These are phyloP conservation scores for Meteorus sp. DNA, from an alignment of 1,140 invertebrate genomes.

Conservation along the genomic window DNA sequence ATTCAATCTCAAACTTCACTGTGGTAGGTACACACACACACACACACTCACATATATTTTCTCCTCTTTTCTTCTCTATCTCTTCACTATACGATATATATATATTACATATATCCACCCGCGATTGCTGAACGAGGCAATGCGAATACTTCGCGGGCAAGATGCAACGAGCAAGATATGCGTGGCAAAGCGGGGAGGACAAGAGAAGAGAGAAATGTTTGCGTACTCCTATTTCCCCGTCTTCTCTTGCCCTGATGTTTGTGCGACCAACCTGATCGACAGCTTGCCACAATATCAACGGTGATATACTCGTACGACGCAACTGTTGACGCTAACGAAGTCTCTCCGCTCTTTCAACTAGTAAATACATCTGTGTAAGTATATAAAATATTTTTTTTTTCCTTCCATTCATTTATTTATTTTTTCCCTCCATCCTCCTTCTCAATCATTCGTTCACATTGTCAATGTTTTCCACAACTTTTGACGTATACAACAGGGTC, in stretches of 20 bases:
- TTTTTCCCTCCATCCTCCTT: slow-evolving; percentile 13
- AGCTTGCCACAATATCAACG: slow-evolving; percentile 21
- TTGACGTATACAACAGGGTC: no score
- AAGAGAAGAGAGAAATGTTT: slow-evolving; percentile 4
- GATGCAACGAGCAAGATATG: slow-evolving; percentile 18
- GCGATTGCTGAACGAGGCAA: slow-evolving; percentile 1
- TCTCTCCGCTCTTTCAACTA: slow-evolving; percentile 7
- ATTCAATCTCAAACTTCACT: slow-evolving; percentile 12
- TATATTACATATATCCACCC: slow-evolving; percentile 10
- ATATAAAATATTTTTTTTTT: not conserved
- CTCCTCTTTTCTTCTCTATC: no score
- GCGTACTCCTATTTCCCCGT: not conserved
- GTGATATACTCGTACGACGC: slow-evolving; percentile 20
- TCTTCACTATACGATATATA: no score
- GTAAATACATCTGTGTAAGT: not conserved
- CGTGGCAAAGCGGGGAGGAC: no score
- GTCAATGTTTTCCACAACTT: no score
- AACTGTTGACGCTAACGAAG: slow-evolving; percentile 27
- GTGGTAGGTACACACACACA: slow-evolving; percentile 7
- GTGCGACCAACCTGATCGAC: slow-evolving; percentile 20
- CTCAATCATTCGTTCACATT: no score
- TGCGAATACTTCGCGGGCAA: slow-evolving; percentile 1
- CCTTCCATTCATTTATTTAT: no score
- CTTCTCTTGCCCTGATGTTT: not conserved
- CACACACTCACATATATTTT: no score